Conservation (phyloP, 1,140 invertebrate genomes). For the Plectus sambesii region DNA sequence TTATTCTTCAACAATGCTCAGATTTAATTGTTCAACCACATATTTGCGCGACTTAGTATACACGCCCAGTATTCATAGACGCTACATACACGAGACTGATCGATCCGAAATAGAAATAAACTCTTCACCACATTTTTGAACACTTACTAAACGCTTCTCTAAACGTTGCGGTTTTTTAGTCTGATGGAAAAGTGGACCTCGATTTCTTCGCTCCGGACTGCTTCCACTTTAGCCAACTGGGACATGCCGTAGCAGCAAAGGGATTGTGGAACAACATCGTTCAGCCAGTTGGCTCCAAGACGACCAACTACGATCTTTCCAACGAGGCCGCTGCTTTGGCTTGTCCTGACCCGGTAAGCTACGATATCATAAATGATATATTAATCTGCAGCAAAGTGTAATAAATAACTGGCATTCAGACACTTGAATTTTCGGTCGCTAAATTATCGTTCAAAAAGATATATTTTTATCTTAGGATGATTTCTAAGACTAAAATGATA, state of each 20-base stretch:
- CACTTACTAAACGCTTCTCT: neutral
- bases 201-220: conserved; percentile 58
- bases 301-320: conserved; percentile 44
- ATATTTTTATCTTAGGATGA: conserved; percentile 8
- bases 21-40: too few relatives aligned
- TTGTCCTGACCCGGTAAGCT: conserved; percentile 27
- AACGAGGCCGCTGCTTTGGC: conserved; percentile 14
- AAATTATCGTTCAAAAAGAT: conserved; percentile 2
- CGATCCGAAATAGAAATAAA: too few relatives aligned
- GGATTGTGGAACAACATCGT: conserved; percentile 64
- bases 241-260: conserved; percentile 56
- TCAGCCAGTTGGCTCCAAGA: conserved; percentile 60
- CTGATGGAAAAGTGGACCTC: conserved; percentile 50
- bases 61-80: too few relatives aligned
- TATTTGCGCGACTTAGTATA: too few relatives aligned
- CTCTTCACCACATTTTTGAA: too few relatives aligned
- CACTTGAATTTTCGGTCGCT: conserved; percentile 27
- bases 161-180: conserved; percentile 11
- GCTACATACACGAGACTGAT: too few relatives aligned
- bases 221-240: conserved; percentile 60
- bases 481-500: too few relatives aligned
- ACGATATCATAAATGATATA: neutral
- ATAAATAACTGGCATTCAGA: conserved; percentile 18
- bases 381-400: neutral
- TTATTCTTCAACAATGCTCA: too few relatives aligned